Evolutionary conservation across 1,140 invertebrate species (phyloP), one percentile per base, ranked within the genome.

Genomic region (Anthonomus grandis): DNA sequence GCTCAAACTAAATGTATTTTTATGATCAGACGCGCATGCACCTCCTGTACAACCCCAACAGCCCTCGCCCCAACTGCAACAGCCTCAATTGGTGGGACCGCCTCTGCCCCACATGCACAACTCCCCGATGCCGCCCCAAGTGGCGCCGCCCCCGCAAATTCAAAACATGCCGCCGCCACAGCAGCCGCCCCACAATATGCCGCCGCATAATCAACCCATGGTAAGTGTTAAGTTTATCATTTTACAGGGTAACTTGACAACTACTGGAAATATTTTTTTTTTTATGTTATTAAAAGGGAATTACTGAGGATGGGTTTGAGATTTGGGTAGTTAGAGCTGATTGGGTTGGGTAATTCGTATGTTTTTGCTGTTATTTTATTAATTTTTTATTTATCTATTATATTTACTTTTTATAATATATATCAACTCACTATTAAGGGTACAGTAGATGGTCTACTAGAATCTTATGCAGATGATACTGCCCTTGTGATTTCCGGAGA

Each of bases 31-130:
- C 24, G 34, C 44, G 1, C 60, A 54, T 19, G 45, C 50, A 15
- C 51, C 45, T 15, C 49, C 39, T n/a, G 51, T 52, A 41, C 49
- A 52, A 27, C 53, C 48, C 22, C 53, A 59, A 53, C 62, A 64
- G 39, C 44, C 31, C n/a, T n/a, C n/a, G 27, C 44, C 51, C 31
- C 34, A 52, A 17, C 63, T 49, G 13, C 59, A 51, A 46, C 46
- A 31, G 10, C 60, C 57, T 31, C 58, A 54, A 24, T 50, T 44
- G 31, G 38, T 56, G 27, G 54, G 42, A 34, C 62, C 44, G n/a
- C 55, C 55, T 8, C 50, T 37, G 2, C 46, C 24, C 1, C 59
- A 62, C 23, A 59, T 64, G 6, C 59, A 62, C 44, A 50, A n/a
- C n/a, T n/a, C 50, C 8, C 17, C 54, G 27, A 18, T 46, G 13